These are phyloP conservation scores for Lytechinus variegatus DNA, from an alignment of 35 echinoderm and acorn worm genomes.

Conservation along the genomic window DNA sequence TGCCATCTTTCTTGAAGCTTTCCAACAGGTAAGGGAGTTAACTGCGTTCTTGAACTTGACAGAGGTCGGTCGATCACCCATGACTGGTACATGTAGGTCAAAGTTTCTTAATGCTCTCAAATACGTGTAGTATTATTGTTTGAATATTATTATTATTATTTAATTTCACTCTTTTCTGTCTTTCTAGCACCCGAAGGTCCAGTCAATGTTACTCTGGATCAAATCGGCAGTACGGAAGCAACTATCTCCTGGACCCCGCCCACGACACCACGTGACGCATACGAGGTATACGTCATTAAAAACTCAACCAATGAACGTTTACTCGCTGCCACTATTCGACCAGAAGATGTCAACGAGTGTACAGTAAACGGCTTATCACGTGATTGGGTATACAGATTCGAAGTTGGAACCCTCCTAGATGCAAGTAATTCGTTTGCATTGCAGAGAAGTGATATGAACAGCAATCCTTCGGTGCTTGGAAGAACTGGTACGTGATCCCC, in stretches of 20 bases:
- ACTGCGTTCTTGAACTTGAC: too few relatives aligned
- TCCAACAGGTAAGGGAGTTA: too few relatives aligned
- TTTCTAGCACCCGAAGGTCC: background rate
- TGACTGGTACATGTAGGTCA: too few relatives aligned
- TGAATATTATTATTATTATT: too few relatives aligned
- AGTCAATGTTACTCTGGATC: background rate
- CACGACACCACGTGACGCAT: background rate
- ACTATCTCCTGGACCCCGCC: background rate
- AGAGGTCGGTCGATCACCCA: too few relatives aligned
- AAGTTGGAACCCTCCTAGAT: background rate
- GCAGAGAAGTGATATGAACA: background rate
- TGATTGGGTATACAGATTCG: background rate
- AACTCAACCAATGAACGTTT: background rate
- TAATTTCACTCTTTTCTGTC: too few relatives aligned
- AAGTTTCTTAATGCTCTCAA: too few relatives aligned
- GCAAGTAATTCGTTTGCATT: background rate
- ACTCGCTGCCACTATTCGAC: background rate
- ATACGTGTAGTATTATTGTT: too few relatives aligned
- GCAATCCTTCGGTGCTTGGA: background rate
- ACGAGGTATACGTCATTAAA: conserved; percentile 9
- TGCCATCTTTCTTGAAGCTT: too few relatives aligned
- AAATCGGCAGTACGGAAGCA: background rate
- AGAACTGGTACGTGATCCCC: background rate
- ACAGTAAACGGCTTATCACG: background rate
- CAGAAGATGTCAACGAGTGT: background rate